A percentile compares a stretch with the other conserved stretches of the same genome.
Conservation (phyloP, 2,797 vertebrate genomes). For the Monodelphis domestica region DNA sequence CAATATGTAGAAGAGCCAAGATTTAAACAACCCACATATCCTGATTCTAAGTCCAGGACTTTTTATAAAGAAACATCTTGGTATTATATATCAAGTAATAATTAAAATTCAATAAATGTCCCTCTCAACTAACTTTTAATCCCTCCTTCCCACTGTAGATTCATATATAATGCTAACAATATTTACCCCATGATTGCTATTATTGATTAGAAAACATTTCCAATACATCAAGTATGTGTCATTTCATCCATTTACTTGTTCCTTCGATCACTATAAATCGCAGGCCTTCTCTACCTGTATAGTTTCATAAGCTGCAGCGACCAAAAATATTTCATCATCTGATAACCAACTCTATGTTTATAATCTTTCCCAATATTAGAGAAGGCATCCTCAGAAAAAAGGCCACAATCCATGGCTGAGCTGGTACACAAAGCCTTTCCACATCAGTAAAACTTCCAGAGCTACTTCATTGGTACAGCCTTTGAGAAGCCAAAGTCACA, state of each 20-base stretch:
- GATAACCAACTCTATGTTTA: not conserved
- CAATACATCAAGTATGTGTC: not conserved
- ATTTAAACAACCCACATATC: not conserved
- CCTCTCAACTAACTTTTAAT: not conserved
- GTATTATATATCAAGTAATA: not conserved
- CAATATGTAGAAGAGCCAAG: not conserved
- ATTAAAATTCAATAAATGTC: not conserved
- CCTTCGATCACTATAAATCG: not conserved
- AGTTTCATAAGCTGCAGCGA: not conserved
- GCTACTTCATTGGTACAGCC: not conserved
- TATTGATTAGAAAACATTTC: not conserved
- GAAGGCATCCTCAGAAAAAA: not conserved
- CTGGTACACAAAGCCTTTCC: not conserved
- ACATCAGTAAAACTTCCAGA: not conserved
- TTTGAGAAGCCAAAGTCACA: not conserved
- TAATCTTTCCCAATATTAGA: not conserved
- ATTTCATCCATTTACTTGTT: not conserved
- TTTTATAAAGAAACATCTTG: not conserved
- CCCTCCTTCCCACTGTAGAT: not conserved
- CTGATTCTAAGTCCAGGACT: not conserved
- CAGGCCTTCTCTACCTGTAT: not conserved
- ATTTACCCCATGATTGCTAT: not conserved
- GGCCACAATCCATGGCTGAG: not conserved
- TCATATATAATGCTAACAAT: not conserved
- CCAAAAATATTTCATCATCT: not conserved